Percentiles rank a stretch among this genome's conserved stretches.
phyloP scores from a whole-genome alignment of 2,113 vertebrate species.

The Cryptomyrus ogoouensis region DNA sequence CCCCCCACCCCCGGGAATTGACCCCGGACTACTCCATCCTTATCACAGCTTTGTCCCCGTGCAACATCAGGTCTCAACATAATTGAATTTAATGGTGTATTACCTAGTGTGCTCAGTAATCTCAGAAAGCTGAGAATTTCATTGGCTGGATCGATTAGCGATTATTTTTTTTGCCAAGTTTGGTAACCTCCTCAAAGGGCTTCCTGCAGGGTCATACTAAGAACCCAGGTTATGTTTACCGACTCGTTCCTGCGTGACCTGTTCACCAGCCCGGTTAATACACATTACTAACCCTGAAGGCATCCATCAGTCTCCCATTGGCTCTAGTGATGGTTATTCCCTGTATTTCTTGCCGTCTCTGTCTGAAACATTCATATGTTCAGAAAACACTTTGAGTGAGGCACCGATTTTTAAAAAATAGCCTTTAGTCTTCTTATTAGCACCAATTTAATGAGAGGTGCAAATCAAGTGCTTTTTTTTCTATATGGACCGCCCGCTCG shows the following conservation, averaged over 20 bases:
- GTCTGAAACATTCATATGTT: neutral
- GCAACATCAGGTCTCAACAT: neutral
- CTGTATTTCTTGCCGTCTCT: neutral
- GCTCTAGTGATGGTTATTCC: neutral
- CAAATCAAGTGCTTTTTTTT: neutral
- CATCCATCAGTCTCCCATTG: neutral
- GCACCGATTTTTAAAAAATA: too few relatives aligned
- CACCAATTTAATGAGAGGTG: neutral
- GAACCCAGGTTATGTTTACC: constrained; percentile 28
- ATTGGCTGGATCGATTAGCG: neutral
- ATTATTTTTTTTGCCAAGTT: neutral
- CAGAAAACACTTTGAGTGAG: neutral
- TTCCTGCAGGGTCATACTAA: constrained; percentile 33
- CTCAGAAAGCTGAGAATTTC: neutral
- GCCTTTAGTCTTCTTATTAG: neutral
- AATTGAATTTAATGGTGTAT: neutral
- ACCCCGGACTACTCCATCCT: neutral
- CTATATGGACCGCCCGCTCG: neutral
- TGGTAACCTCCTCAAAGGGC: neutral
- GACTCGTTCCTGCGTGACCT: neutral
- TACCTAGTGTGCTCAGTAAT: neutral
- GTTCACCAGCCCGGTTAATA: constrained; percentile 20
- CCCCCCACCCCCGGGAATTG: neutral
- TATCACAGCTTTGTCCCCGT: neutral
- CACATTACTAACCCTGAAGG: constrained; percentile 30